These are phyloP conservation scores for Macrophya alboannulata DNA, from an alignment of 2,888 invertebrate genomes.

Conservation along the genomic window DNA sequence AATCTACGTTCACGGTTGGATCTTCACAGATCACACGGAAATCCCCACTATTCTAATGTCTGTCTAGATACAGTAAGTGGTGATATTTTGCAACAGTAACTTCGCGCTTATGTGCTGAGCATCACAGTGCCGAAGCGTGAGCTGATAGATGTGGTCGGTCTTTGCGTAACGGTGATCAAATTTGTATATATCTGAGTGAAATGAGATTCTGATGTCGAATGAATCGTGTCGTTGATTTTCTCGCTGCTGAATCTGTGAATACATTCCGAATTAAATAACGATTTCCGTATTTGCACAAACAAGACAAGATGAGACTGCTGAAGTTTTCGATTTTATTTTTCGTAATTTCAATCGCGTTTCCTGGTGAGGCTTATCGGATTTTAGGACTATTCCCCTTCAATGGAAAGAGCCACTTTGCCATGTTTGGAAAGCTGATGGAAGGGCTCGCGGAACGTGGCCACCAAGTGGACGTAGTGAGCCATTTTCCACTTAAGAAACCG, in stretches of 20 bases:
- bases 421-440: conserved; percentile 77
- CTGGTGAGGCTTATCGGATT: conserved; percentile 74
- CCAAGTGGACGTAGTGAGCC: conserved; percentile 74
- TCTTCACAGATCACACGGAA: neutral
- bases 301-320: neutral
- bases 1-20: neutral
- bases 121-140: neutral
- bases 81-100: neutral
- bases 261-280: neutral
- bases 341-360: conserved; percentile 53
- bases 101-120: neutral
- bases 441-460: conserved; percentile 79
- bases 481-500: conserved; percentile 57
- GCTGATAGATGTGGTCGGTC: neutral
- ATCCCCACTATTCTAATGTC: neutral
- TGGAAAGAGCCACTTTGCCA: conserved; percentile 80
- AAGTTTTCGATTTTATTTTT: conserved; percentile 25
- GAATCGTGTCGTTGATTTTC: neutral
- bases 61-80: neutral
- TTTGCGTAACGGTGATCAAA: neutral
- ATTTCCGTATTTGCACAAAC: neutral
- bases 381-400: conserved; percentile 79
- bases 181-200: neutral
- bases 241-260: neutral
- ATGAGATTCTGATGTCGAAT: neutral